These are phyloP conservation scores for Metacarcinus magister DNA, from an alignment of 2,888 invertebrate species.

Conservation along the genomic window DNA sequence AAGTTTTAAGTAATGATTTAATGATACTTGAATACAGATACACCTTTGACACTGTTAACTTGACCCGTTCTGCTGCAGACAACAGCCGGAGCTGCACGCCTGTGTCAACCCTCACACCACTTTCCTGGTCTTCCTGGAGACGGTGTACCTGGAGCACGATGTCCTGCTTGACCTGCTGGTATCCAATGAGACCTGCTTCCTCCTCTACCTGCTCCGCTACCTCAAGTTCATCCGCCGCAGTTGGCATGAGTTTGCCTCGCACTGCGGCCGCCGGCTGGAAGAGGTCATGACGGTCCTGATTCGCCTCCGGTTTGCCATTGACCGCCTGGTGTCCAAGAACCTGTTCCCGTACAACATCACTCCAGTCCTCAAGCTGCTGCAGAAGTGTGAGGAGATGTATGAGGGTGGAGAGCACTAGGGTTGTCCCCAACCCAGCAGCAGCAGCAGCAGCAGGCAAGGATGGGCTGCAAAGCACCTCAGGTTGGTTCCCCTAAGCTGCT, in stretches of 20 bases:
- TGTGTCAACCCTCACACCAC: constrained; percentile 94
- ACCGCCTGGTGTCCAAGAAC: constrained; percentile 91
- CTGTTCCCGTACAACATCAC: constrained; percentile 96
- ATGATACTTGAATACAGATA: neutral
- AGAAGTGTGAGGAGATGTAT: constrained; percentile 84
- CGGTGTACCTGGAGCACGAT: constrained; percentile 92
- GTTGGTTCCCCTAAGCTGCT: neutral
- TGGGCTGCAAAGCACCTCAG: neutral
- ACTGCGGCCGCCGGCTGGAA: constrained; percentile 89
- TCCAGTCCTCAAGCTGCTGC: constrained; percentile 92
- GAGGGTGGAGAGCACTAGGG: constrained; percentile 71
- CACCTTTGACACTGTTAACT: neutral
- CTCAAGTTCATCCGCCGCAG: constrained; percentile 93
- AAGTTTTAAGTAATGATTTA: neutral
- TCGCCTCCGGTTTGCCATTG: constrained; percentile 91
- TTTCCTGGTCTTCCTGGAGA: constrained; percentile 93
- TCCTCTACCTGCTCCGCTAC: constrained; percentile 92
- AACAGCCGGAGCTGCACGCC: constrained; percentile 86
- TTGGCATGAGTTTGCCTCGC: constrained; percentile 92
- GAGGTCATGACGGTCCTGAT: constrained; percentile 94
- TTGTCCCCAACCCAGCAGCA: neutral
- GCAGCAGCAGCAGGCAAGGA: constrained; percentile 17
- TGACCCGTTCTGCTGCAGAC: constrained; percentile 55
- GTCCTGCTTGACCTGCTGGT: constrained; percentile 93
- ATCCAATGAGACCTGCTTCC: constrained; percentile 95